Conservation (phyloP, 2,888 invertebrate genomes). For the Drosophila siamana region DNA sequence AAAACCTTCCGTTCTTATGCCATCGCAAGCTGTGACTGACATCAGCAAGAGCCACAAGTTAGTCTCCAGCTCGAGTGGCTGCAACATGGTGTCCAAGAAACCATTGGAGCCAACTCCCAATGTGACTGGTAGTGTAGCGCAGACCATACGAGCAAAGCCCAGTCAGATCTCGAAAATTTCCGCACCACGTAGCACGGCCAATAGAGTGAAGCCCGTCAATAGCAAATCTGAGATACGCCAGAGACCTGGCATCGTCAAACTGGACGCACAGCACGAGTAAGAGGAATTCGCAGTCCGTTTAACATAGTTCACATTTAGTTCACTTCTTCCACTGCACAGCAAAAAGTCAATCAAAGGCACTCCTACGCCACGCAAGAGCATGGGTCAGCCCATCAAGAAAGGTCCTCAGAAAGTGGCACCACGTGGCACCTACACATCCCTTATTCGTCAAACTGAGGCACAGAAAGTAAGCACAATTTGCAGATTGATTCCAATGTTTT, state of each 20-base stretch:
- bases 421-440: slow-evolving; percentile 47
- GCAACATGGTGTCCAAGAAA: background rate
- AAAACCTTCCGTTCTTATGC: background rate
- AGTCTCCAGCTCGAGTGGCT: background rate
- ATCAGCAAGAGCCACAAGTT: background rate
- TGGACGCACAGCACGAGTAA: slow-evolving; percentile 33
- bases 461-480: slow-evolving; percentile 36
- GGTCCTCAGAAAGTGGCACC: slow-evolving; percentile 31
- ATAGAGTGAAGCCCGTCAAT: background rate
- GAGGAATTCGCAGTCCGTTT: background rate
- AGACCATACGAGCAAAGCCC: background rate
- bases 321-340: slow-evolving; percentile 4
- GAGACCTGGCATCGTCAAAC: background rate
- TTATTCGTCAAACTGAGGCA: slow-evolving; percentile 47
- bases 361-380: slow-evolving; percentile 31
- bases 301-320: background rate
- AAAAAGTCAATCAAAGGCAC: slow-evolving; percentile 21
- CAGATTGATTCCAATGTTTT: background rate
- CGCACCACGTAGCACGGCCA: background rate
- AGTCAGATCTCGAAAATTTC: slow-evolving; percentile 6
- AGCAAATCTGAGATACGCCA: slow-evolving; percentile 4
- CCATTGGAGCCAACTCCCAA: background rate
- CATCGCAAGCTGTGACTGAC: background rate
- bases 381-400: slow-evolving; percentile 33
- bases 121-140: background rate